These are phyloP conservation scores for Thunnus albacares DNA, from an alignment of 2,797 vertebrate genomes.

Conservation along the genomic window DNA sequence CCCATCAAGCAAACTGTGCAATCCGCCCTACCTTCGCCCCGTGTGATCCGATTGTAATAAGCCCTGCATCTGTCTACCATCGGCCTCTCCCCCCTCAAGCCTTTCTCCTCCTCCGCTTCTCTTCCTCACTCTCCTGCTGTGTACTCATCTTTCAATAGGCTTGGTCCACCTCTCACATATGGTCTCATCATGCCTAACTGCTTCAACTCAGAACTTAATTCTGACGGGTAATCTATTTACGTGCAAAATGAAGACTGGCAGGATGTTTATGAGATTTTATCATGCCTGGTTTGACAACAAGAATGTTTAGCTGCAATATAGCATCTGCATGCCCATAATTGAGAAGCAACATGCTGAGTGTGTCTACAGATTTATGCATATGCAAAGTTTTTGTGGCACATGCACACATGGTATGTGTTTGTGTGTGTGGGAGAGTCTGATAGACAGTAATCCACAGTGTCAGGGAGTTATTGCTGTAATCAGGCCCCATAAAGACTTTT, in stretches of 20 bases:
- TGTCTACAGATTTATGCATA: constrained; percentile 19
- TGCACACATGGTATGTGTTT: background rate
- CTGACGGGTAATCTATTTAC: constrained; percentile 60
- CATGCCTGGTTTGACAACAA: constrained; percentile 5
- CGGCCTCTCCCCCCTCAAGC: background rate
- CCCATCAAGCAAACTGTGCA: constrained; percentile 34
- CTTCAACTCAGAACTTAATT: constrained; percentile 41
- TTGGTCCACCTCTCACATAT: constrained; percentile 38
- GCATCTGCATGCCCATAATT: constrained; percentile 53
- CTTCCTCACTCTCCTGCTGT: constrained; percentile 20
- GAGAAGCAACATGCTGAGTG: constrained; percentile 17
- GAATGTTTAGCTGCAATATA: constrained; percentile 7
- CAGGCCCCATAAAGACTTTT: constrained; percentile 28
- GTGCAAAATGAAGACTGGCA: constrained; percentile 32
- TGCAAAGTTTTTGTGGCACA: constrained; percentile 8
- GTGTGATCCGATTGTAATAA: constrained; percentile 54
- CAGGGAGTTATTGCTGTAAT: constrained; percentile 36
- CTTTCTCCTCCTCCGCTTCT: constrained; percentile 10
- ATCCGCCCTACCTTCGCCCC: constrained; percentile 30
- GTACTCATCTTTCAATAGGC: constrained; percentile 14
- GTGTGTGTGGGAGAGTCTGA: constrained; percentile 5
- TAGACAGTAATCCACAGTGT: constrained; percentile 20
- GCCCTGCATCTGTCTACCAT: constrained; percentile 67
- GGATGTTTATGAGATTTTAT: constrained; percentile 51
- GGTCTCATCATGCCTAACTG: constrained; percentile 32